Evolutionary conservation across 2,888 invertebrate species (phyloP), one percentile per base, ranked within the genome.

Genomic region (Emesis russula): DNA sequence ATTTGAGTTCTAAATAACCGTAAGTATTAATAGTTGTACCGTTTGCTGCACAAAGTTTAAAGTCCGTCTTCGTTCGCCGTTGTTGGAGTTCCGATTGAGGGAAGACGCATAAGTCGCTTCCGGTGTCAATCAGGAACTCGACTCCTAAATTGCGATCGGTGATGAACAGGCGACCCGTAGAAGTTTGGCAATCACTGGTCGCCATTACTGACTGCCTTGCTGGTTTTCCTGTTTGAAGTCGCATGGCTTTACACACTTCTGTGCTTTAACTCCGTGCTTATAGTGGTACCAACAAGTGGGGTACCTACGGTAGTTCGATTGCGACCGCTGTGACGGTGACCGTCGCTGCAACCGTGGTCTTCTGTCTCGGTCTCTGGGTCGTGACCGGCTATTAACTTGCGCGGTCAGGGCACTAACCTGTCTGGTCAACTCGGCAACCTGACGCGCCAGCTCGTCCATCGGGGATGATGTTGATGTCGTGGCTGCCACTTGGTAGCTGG

Each of bases 21-120:
- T 90, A 95, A 0, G 95, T 95, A 0, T 83, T 63, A 0, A 95
- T 95, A 0, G 36, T 4, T 0, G 89, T 77, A 3, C 95, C 95
- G 73, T 95, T 95, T 0, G 95, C 95, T 0, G 95, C 95, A 44
- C 44, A 79, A 1, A 96, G 83, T 66, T 92, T 85, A 80, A 95
- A 96, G 6, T 81, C 66, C 0, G 95, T 90, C 31, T 91, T 89
- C 3, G 70, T 33, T 3, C 89, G 89, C 13, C 85, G 86, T 4
- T 90, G 91, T 25, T 83, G 85, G 5, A 95, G 81, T 5, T 74
- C 41, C 5, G 87, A 77, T 9, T 86, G 84, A 18, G 87, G 85
- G 73, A 71, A 81, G 38, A 38, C 38, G 5, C 38, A 38, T 7
- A 38, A 7, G 7, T 38, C 38, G 5, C 38, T 38, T 38, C 38